Base-by-base conservation (phyloP, 2,888 invertebrate genomes). In the Tipula vernalis region DNA sequence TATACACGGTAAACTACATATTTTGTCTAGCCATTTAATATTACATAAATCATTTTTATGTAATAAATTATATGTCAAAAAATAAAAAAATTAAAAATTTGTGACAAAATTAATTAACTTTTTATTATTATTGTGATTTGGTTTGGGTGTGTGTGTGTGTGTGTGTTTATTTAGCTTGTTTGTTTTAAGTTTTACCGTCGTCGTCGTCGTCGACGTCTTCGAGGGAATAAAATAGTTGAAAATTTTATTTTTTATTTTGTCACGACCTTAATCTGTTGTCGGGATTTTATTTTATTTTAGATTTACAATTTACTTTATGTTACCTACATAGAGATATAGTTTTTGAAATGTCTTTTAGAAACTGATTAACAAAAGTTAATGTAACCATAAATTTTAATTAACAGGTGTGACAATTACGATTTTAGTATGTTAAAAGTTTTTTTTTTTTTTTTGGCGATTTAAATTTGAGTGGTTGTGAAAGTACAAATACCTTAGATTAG, bases 11-110 rank as follows among this genome's bases (percentile, higher is more conserved):
- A 51, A 51, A 51, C 15, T n/a, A 44, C 10, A 44, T 44, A 28
- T 71, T 18, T 71, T 71, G 71, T 71, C 71, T 71, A 71, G 71
- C 28, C 71, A 28, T 71, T 71, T 71, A 71, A 71, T 71, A 71
- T 71, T 71, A 71, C 71, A 71, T 71, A 71, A 71, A 71, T 71
- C 71, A 71, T 71, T 71, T 71, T 71, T 71, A 71, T 71, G 71
- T 71, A 71, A 71, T 71, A 71, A 71, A 71, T 71, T 71, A 71
- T 28, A 28, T 71, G 71, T 71, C 71, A 71, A 71, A 71, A 71
- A 28, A 71, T 71, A 28, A 71, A 71, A 71, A 28, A 28, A 2
- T 71, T 71, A n/a, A 12, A 28, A 71, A 71, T 13, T 71, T 71
- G 71, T 71, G 71, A 71, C 71, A 71, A 71, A 71, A 71, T 71